A percentile compares a stretch with the other conserved stretches of the same genome.
Conservation (phyloP, 2,797 vertebrate genomes). For the Amphiprion clarkii region DNA sequence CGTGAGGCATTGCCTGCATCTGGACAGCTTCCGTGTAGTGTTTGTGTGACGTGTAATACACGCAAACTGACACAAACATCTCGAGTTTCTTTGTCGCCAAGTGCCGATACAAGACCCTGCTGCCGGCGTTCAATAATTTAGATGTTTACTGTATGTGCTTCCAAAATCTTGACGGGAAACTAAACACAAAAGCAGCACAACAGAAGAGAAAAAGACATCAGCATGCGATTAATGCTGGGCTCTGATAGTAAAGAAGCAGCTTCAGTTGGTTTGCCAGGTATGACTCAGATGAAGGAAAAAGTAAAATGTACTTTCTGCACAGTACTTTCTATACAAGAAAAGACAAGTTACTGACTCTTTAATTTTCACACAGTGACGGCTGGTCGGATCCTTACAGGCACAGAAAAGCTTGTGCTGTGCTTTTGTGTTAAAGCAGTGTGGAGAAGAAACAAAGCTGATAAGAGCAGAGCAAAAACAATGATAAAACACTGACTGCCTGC, state of each 20-base stretch:
- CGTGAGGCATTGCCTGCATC: neutral
- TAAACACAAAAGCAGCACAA: conserved; percentile 28
- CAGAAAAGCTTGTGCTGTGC: neutral
- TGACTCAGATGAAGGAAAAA: neutral
- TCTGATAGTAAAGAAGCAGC: neutral
- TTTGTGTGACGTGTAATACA: conserved; percentile 21
- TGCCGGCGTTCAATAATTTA: conserved; percentile 73
- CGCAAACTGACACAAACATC: conserved; percentile 46
- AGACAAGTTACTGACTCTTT: conserved; percentile 4
- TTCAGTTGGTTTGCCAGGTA: neutral
- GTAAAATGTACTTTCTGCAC: neutral
- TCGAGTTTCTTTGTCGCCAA: conserved; percentile 54
- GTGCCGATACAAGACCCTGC: conserved; percentile 50
- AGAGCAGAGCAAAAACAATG: neutral
- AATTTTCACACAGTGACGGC: neutral
- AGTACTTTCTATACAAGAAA: neutral
- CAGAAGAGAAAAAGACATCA: conserved; percentile 10
- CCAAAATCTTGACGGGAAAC: conserved; percentile 30
- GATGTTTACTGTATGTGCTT: conserved; percentile 24
- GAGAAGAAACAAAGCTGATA: conserved; percentile 7
- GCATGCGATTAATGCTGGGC: conserved; percentile 14
- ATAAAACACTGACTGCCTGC: neutral
- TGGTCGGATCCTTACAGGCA: neutral
- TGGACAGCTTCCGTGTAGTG: neutral
- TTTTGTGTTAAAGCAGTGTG: neutral